Evolutionary conservation across 2,888 invertebrate genomes (phyloP).

Genomic region (Coleophora deauratella): DNA sequence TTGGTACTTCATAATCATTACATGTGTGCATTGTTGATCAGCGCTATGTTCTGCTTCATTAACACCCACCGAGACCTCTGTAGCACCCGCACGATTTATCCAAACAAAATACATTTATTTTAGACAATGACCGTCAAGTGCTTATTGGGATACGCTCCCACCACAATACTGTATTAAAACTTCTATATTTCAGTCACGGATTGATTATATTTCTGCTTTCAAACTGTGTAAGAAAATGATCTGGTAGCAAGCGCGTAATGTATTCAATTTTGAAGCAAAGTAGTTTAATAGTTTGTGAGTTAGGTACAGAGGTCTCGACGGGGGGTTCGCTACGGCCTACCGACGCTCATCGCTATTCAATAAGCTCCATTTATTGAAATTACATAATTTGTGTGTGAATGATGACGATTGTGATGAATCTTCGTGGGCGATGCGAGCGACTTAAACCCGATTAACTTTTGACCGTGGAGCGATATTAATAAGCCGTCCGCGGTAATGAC

Average conservation of each 20-base stretch:
- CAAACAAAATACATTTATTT: conserved; percentile 63
- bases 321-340: conserved; percentile 61
- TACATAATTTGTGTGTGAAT: conserved; percentile 75
- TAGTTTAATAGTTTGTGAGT: not conserved
- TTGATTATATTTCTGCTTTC: conserved; percentile 24
- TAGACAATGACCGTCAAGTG: conserved; percentile 59
- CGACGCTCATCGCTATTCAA: conserved; percentile 73
- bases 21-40: not conserved
- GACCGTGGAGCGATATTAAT: conserved; percentile 67
- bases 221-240: not conserved
- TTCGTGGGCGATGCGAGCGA: conserved; percentile 71
- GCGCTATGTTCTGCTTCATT: conserved; percentile 32
- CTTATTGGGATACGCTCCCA: conserved; percentile 43
- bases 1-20: too few relatives aligned
- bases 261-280: conserved; percentile 13
- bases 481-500: conserved; percentile 61
- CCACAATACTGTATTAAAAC: conserved; percentile 15
- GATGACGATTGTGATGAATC: conserved; percentile 74
- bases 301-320: conserved; percentile 34
- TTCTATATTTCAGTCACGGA: conserved; percentile 2
- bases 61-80: conserved; percentile 44
- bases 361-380: conserved; percentile 74
- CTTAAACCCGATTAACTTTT: conserved; percentile 73
- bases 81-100: conserved; percentile 46
- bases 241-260: conserved; percentile 18